A percentile compares a stretch with the other conserved stretches of the same genome.
phyloP scores from a whole-genome alignment of 2,888 invertebrate genomes.

The Acrobasis repandana region DNA sequence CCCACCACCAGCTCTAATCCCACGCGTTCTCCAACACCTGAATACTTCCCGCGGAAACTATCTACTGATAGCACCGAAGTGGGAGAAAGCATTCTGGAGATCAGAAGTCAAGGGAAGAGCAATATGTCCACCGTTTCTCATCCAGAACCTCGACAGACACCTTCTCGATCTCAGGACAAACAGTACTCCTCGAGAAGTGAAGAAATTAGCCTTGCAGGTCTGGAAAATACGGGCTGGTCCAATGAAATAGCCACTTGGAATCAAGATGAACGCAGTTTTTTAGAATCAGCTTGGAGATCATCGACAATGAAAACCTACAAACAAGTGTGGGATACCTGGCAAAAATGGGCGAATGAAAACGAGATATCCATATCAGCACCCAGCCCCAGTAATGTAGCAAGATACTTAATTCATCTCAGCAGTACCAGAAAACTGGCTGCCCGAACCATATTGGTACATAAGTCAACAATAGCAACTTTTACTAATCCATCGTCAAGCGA shows the following conservation, averaged over 20 bases:
- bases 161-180: slow-evolving; percentile 31
- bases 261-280: neutral
- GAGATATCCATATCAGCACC: neutral
- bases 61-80: slow-evolving; percentile 33
- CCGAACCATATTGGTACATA: slow-evolving; percentile 10
- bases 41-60: slow-evolving; percentile 22
- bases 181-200: slow-evolving; percentile 23
- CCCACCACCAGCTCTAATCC: slow-evolving; percentile 7
- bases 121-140: slow-evolving; percentile 26
- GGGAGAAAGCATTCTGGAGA: slow-evolving; percentile 30
- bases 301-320: slow-evolving; percentile 30
- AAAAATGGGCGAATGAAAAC: slow-evolving; percentile 22
- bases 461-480: neutral
- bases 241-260: slow-evolving; percentile 11
- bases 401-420: slow-evolving; percentile 26
- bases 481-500: neutral
- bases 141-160: slow-evolving; percentile 23
- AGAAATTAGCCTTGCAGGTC: slow-evolving; percentile 29
- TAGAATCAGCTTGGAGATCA: slow-evolving; percentile 30
- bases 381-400: slow-evolving; percentile 16
- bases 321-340: slow-evolving; percentile 31
- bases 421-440: neutral
- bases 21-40: slow-evolving; percentile 18
- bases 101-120: slow-evolving; percentile 27
- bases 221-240: slow-evolving; percentile 37